A percentile compares a stretch with the other conserved stretches of the same genome.
Conservation (phyloP, 2,797 vertebrate genomes). For the Psittacula derbiana region DNA sequence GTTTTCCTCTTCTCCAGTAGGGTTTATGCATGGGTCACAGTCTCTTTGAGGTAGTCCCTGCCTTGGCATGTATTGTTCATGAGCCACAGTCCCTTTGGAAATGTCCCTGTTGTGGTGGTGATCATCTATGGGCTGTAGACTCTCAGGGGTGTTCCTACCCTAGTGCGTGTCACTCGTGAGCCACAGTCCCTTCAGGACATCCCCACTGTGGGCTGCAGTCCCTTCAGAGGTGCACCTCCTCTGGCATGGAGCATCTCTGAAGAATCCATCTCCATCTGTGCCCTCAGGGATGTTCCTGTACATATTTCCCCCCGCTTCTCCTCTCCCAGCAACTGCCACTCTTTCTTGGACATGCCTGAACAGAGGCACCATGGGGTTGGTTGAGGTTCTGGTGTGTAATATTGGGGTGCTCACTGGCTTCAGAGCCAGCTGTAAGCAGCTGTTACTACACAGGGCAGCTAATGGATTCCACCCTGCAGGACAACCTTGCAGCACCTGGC, state of each 20-base stretch:
- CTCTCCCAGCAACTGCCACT: not conserved
- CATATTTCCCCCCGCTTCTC: not conserved
- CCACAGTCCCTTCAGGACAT: not conserved
- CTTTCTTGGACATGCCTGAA: not conserved
- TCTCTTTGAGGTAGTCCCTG: not conserved
- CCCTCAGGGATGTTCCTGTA: rapidly evolving
- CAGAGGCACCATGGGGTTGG: not conserved
- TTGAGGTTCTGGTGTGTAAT: not conserved
- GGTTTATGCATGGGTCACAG: not conserved
- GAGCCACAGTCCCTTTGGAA: not conserved
- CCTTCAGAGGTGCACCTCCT: not conserved
- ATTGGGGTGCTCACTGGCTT: not conserved
- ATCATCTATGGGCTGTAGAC: not conserved
- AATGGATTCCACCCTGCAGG: not conserved
- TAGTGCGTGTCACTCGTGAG: rapidly evolving
- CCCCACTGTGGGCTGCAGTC: not conserved
- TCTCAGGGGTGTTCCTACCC: not conserved
- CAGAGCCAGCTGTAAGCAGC: not conserved
- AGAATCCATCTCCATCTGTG: not conserved
- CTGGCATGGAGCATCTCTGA: not conserved
- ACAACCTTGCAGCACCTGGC: not conserved
- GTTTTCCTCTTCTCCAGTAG: not conserved
- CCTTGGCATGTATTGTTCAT: not conserved
- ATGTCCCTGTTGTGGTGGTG: rapidly evolving
- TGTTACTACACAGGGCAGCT: not conserved